Evolutionary conservation across 2,797 vertebrate species (phyloP), one percentile per base, ranked within the genome.

Genomic region (Diplodus sargus): DNA sequence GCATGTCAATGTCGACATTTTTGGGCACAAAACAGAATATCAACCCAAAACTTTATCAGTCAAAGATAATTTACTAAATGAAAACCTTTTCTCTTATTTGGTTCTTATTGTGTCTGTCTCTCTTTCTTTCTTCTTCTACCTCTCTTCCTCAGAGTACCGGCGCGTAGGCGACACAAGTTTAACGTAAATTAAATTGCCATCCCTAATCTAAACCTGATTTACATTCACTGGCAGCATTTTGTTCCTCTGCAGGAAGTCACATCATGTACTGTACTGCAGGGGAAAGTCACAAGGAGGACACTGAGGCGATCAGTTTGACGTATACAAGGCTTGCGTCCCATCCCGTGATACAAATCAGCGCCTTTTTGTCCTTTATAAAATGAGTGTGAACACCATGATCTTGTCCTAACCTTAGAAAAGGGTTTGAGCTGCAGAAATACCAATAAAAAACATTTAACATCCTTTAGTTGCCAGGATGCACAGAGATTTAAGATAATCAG

Each of bases 301-400:
- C 4, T 62, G 49, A 62, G 48, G 42, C 45, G 42, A 16, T 28
- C 48, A 8, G 61, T 71, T 23, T 56, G 79, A 18, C 4, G 4
- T 34, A 51, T 1, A 20, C 52, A 51, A 1, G 18, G 49, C 47
- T 63, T 39, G 51, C 22, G 18, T 52, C 11, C 42, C 16, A 18
- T 62, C 69, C 65, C 5, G 1, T 75, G 81, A 15, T 61, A 79
- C 65, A 51, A 49, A 72, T 72, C 20, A 57, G 15, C 56, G 9
- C 39, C 4, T 39, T 52, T 22, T 22, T 52, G n/a, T 22, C 49
- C 16, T 48, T 53, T 23, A 12, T 23, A 53, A 17, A 48, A 34
- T 11, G 18, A 28, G 28, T 13, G 16, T 11, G 3, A 45, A 52
- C 34, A 60, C 43, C 58, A 11, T 1, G 28, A 63, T 42, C 4